Base-by-base conservation (phyloP, 2,113 vertebrate species). In the Percina caprodes region DNA sequence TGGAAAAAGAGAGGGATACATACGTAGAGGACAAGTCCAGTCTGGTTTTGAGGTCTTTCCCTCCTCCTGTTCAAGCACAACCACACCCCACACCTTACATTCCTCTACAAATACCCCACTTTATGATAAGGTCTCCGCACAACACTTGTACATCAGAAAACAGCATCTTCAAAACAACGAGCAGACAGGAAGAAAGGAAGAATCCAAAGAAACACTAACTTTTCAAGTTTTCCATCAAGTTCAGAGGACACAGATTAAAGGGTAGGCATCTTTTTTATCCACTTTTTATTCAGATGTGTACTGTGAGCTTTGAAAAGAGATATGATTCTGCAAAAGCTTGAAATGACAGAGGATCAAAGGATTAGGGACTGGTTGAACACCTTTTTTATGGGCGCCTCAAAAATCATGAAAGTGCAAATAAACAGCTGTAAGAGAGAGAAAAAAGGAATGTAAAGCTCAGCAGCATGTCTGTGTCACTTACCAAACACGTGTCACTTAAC, bases 41-140 rank as follows among this genome's bases (percentile, higher is more conserved):
- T 91, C 94, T 90, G 78, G 94, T 89, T 68, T 13, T 49, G 61
- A 78, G 80, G 62, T 88, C 21, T 76, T 68, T 58, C 74, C 71
- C 69, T 48, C 60, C 63, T 42, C 6, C 42, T 11, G 4, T 45
- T 15, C 3, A 0, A 45, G 52, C 66, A 13, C 7, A 26, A 71
- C 92, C 78, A 83, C 90, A 77, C 90, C 91, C 90, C 69, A 33
- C 45, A 73, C 68, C 69, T 88, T 67, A 79, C 80, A 93, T 93
- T 93, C 91, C 79, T 82, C 79, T 90, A 92, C 84, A 95, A 89
- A 94, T 92, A 86, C 60, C 51, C 80, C 66, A n/a, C 79, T 68
- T 46, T 10, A 24, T 23, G 11, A 5, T 5, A 13, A 55, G 42
- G 39, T 3, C 39, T 42, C 30, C 24, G 18, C 59, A 67, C 12